A percentile compares a stretch with the other conserved stretches of the same genome.
Conservation (phyloP, 1,140 invertebrate genomes). For the Neodiprion pinetum region DNA sequence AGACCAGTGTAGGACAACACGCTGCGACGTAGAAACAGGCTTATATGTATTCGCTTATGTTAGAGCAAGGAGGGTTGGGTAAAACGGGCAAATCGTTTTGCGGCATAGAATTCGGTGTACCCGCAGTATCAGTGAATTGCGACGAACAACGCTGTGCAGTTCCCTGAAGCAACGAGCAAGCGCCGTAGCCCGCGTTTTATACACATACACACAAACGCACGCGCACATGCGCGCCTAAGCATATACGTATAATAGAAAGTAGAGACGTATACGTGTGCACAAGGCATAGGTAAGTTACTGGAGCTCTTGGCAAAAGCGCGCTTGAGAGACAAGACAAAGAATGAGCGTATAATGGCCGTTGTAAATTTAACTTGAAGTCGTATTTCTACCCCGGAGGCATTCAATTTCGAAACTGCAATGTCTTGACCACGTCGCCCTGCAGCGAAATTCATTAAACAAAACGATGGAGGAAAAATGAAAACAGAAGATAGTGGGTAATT, state of each 20-base stretch:
- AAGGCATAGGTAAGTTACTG: background rate
- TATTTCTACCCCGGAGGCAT: background rate
- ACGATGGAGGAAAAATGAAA: too few relatives aligned
- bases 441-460: too few relatives aligned
- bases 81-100: background rate
- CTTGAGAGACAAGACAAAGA: conserved; percentile 7
- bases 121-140: background rate
- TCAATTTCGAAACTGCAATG: conserved; percentile 3
- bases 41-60: too few relatives aligned
- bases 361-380: conserved; percentile 1
- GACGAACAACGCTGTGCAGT: background rate
- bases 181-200: too few relatives aligned
- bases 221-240: too few relatives aligned
- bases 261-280: too few relatives aligned
- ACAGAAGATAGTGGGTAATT: too few relatives aligned
- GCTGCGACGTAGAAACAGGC: too few relatives aligned
- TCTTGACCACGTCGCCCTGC: background rate
- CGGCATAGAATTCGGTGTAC: background rate
- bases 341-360: conserved; percentile 1
- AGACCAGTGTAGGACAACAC: too few relatives aligned
- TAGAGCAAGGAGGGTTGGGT: background rate
- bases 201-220: too few relatives aligned
- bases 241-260: too few relatives aligned
- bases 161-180: background rate
- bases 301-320: background rate